A percentile compares a stretch with the other conserved stretches of the same genome.
These are phyloP conservation scores for Drosophila vallismaia DNA, from an alignment of 2,888 invertebrate genomes.

Conservation along the genomic window DNA sequence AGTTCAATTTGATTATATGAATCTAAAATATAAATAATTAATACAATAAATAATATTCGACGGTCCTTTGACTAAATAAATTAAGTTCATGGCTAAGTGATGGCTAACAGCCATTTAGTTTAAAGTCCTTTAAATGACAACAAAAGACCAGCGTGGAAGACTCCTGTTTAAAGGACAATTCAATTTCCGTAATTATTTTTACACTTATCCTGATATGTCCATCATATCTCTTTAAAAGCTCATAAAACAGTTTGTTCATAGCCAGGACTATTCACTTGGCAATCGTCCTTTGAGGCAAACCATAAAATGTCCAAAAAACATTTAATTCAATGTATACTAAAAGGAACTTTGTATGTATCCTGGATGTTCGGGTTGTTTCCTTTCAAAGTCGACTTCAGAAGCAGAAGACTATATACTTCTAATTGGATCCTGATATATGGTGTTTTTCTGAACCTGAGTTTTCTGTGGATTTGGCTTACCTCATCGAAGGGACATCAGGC, in stretches of 20 bases:
- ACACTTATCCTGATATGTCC: not conserved
- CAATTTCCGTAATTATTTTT: not conserved
- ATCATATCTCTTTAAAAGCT: not conserved
- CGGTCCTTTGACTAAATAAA: not conserved
- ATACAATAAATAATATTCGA: not conserved
- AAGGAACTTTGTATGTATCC: not conserved
- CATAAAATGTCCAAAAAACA: not conserved
- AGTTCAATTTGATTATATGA: conserved; percentile 5
- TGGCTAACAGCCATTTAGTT: not conserved
- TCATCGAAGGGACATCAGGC: not conserved
- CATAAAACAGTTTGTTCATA: not conserved
- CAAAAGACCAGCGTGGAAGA: not conserved
- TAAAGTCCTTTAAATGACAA: not conserved
- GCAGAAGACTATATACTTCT: not conserved
- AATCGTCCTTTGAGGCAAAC: not conserved
- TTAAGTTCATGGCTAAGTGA: not conserved
- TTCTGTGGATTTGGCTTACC: not conserved
- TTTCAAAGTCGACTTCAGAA: not conserved
- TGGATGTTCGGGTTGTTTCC: not conserved
- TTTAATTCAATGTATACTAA: not conserved
- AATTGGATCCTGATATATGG: conserved; percentile 13
- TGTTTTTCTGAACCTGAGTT: not conserved
- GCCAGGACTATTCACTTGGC: not conserved
- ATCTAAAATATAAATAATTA: not conserved
- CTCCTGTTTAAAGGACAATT: not conserved